phyloP scores from a whole-genome alignment of 2,888 invertebrate species.

The Stomorhina lunata region DNA sequence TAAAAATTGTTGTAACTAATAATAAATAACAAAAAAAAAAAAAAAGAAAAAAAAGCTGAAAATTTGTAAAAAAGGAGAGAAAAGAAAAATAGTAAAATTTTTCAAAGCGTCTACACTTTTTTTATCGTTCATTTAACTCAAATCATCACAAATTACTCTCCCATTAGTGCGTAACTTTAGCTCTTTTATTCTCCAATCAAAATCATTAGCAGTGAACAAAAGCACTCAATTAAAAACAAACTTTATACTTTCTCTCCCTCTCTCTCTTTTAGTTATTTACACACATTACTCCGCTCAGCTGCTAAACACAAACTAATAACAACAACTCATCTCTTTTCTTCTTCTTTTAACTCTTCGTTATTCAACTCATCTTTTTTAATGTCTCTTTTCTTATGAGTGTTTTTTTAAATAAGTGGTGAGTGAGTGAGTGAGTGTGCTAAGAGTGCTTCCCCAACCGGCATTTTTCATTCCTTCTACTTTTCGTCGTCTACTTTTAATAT shows the following conservation, averaged over 20 bases:
- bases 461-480: slow-evolving; percentile 36
- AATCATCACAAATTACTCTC: slow-evolving; percentile 14
- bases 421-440: slow-evolving; percentile 8
- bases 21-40: slow-evolving; percentile 5
- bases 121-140: slow-evolving; percentile 49
- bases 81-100: slow-evolving; percentile 14
- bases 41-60: slow-evolving; percentile 41
- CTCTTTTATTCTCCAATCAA: not conserved
- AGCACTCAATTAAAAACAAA: slow-evolving; percentile 19
- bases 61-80: not conserved
- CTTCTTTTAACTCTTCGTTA: too few species aligned
- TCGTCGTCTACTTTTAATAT: slow-evolving; percentile 21
- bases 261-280: too few species aligned
- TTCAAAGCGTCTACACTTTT: slow-evolving; percentile 46
- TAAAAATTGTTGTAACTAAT: slow-evolving; percentile 53
- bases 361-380: too few species aligned
- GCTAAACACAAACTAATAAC: too few species aligned
- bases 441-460: slow-evolving; percentile 56
- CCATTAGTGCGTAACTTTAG: not conserved
- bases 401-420: slow-evolving; percentile 30
- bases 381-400: too few species aligned
- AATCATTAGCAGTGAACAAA: slow-evolving; percentile 5
- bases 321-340: too few species aligned
- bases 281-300: slow-evolving; percentile 39
- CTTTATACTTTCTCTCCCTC: too few species aligned